Evolutionary conservation across 1,140 invertebrate species (phyloP).

Genomic region (Drosophila bipectinata): DNA sequence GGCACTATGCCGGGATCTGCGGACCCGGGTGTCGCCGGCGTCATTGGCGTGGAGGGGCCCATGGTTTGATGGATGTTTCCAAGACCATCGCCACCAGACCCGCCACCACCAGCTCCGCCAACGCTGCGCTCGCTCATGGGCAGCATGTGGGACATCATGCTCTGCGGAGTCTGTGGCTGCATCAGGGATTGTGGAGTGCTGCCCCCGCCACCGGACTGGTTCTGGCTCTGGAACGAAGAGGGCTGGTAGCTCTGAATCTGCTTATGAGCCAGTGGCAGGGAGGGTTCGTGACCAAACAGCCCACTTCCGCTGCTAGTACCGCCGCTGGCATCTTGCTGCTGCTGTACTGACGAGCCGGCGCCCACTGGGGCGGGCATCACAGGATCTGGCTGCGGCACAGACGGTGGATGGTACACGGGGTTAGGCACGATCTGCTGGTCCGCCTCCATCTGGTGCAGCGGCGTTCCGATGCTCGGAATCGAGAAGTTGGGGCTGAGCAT

Average conservation of each 20-base stretch:
- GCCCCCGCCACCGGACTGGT: slow-evolving; percentile 85
- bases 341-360: slow-evolving; percentile 77
- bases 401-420: slow-evolving; percentile 91
- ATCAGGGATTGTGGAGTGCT: slow-evolving; percentile 90
- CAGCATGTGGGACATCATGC: slow-evolving; percentile 93
- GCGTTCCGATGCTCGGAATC: slow-evolving; percentile 95
- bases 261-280: slow-evolving; percentile 85
- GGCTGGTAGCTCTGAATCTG: slow-evolving; percentile 86
- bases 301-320: slow-evolving; percentile 41
- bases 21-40: slow-evolving; percentile 97
- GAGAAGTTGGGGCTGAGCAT: slow-evolving; percentile 95
- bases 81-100: slow-evolving; percentile 74
- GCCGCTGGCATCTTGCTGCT: slow-evolving; percentile 67
- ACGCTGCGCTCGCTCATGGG: slow-evolving; percentile 85
- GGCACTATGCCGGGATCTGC: slow-evolving; percentile 97
- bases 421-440: slow-evolving; percentile 89
- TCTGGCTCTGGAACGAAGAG: slow-evolving; percentile 60
- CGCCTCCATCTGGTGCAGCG: slow-evolving; percentile 95
- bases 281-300: slow-evolving; percentile 73
- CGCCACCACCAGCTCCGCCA: slow-evolving; percentile 49
- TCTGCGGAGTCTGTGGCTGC: slow-evolving; percentile 95
- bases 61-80: slow-evolving; percentile 86
- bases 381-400: slow-evolving; percentile 84
- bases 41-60: slow-evolving; percentile 93
- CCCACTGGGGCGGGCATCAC: slow-evolving; percentile 24